Conservation (phyloP, 2,113 vertebrate species). For the Stigmatopora argus region DNA sequence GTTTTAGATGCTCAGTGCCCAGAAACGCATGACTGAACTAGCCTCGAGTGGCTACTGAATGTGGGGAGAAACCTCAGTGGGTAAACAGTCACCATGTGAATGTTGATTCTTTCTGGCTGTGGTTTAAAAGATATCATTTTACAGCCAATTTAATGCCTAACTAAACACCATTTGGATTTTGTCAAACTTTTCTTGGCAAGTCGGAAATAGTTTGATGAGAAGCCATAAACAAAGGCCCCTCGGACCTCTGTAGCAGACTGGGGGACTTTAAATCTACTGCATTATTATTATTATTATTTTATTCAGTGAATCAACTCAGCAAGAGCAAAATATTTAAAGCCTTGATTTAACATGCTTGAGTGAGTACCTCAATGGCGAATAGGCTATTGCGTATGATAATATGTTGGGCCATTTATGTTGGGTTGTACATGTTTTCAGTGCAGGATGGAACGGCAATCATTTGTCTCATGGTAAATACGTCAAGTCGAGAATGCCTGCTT, state of each 20-base stretch:
- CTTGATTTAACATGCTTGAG: no score
- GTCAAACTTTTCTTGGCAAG: slow-evolving; percentile 8
- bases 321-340: no score
- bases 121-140: slow-evolving; percentile 31
- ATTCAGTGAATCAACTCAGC: no score
- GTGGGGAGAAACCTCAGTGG: slow-evolving; percentile 25
- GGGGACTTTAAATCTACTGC: no score
- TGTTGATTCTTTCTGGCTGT: slow-evolving; percentile 33
- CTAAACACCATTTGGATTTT: slow-evolving; percentile 28
- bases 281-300: no score
- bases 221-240: not conserved
- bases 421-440: no score
- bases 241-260: not conserved
- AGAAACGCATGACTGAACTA: slow-evolving; percentile 52
- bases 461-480: not conserved
- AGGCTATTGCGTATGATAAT: no score
- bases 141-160: slow-evolving; percentile 42
- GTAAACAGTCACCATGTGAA: slow-evolving; percentile 36
- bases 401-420: no score
- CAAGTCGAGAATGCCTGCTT: no score
- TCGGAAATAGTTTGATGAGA: slow-evolving; percentile 1
- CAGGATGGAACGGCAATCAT: not conserved
- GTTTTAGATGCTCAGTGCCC: slow-evolving; percentile 53
- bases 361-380: no score
- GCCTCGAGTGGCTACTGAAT: slow-evolving; percentile 46